phyloP scores from a whole-genome alignment of 2,888 invertebrate species.

The Osmoderma eremita region DNA sequence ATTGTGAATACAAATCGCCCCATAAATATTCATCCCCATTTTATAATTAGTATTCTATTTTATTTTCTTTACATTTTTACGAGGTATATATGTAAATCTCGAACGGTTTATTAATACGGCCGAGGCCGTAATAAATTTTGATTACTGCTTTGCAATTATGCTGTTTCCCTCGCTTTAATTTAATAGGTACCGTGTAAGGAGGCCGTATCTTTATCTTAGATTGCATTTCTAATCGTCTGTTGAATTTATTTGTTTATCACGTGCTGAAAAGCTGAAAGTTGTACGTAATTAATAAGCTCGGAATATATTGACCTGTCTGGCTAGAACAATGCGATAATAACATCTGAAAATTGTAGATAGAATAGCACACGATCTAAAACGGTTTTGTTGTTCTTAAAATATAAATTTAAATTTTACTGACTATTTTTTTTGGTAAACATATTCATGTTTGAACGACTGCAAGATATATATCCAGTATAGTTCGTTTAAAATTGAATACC shows the following conservation, averaged over 20 bases:
- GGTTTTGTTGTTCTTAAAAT: too few species aligned
- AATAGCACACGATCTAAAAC: too few species aligned
- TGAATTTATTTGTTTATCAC: conserved; percentile 35
- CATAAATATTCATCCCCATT: conserved; percentile 43
- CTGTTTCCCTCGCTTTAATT: background rate
- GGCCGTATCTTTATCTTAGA: conserved; percentile 32
- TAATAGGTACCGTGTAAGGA: conserved; percentile 11
- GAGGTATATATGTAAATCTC: conserved; percentile 38
- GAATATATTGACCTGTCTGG: too few species aligned
- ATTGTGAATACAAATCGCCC: conserved; percentile 41
- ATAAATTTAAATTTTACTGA: too few species aligned
- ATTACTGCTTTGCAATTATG: conserved; percentile 34
- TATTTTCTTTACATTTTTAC: conserved; percentile 42
- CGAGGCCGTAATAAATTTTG: conserved; percentile 39
- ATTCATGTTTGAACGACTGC: too few species aligned
- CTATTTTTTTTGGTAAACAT: too few species aligned
- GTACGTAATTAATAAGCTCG: conserved; percentile 7
- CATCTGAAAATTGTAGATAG: too few species aligned
- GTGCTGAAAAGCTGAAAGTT: conserved; percentile 23
- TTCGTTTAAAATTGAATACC: too few species aligned
- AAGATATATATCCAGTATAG: too few species aligned
- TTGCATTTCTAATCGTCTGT: conserved; percentile 27
- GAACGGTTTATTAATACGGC: conserved; percentile 37
- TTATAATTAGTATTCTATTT: conserved; percentile 43
- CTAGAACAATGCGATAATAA: too few species aligned